Conservation (phyloP, 2,113 vertebrate species). For the Xenotilapia flavipinnis region DNA sequence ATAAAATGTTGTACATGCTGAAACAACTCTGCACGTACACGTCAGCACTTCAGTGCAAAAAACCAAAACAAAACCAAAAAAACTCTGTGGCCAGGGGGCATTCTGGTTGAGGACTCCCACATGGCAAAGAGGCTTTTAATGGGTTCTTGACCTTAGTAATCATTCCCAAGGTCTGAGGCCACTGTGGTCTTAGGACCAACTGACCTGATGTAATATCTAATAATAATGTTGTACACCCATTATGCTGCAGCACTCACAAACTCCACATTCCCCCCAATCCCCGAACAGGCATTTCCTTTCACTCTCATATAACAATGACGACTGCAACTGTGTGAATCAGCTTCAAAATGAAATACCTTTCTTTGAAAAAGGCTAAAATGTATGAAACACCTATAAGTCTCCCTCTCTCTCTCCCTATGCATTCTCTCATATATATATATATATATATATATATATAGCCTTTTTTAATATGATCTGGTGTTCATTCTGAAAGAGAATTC, state of each 20-base stretch:
- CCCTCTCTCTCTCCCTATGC: background rate
- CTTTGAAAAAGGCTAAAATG: background rate
- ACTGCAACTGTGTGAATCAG: background rate
- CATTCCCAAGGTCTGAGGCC: background rate
- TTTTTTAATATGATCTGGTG: too few species aligned
- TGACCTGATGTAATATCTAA: conserved; percentile 27
- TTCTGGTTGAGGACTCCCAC: background rate
- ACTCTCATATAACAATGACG: background rate
- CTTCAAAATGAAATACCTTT: background rate
- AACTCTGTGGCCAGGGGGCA: background rate
- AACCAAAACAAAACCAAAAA: fast-evolving
- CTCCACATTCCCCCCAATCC: background rate
- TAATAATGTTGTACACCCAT: background rate
- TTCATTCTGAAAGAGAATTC: background rate
- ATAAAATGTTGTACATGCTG: background rate
- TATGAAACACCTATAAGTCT: background rate
- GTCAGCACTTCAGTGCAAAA: background rate
- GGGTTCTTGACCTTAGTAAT: conserved; percentile 50
- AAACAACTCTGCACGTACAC: background rate
- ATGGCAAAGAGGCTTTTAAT: conserved; percentile 27
- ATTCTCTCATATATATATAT: too few species aligned
- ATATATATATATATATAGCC: too few species aligned
- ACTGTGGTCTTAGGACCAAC: conserved; percentile 10
- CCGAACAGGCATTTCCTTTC: background rate
- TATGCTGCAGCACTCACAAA: background rate